Percentiles rank a stretch among this genome's conserved stretches.
Evolutionary conservation across 1,140 invertebrate species (phyloP).

Genomic region (Drosophila repleta): DNA sequence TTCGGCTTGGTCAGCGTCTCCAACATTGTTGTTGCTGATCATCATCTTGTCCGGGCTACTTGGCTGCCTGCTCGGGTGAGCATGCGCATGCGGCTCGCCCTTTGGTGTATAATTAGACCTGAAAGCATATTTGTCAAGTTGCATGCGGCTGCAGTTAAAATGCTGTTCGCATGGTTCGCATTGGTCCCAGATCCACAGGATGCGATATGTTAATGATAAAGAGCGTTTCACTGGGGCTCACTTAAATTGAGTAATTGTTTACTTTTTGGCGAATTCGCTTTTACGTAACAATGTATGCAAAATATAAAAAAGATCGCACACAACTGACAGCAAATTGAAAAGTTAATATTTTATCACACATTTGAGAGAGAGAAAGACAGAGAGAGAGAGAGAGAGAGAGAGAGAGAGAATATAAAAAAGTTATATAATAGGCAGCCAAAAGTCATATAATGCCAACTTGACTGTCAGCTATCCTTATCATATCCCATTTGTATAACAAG

Average conservation of each 20-base stretch:
- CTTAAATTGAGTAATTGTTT: constrained; percentile 70
- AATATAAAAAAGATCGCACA: not conserved
- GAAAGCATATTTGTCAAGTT: constrained; percentile 81
- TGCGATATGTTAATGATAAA: constrained; percentile 78
- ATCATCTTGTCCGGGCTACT: constrained; percentile 5
- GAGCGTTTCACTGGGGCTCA: constrained; percentile 51
- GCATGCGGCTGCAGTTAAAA: constrained; percentile 35
- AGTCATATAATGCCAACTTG: too few relatives aligned
- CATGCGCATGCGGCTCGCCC: constrained; percentile 51
- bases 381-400: too few relatives aligned
- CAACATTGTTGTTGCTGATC: constrained; percentile 24
- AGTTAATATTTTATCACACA: not conserved
- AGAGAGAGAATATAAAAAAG: not conserved
- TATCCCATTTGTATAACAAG: too few relatives aligned
- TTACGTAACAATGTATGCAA: constrained; percentile 2
- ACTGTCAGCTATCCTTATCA: not conserved
- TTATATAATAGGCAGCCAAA: not conserved
- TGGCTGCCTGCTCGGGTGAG: constrained; percentile 30
- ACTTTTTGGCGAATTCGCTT: constrained; percentile 16
- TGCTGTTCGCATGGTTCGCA: constrained; percentile 27
- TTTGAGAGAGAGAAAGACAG: not conserved
- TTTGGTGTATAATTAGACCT: constrained; percentile 71
- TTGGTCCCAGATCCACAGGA: constrained; percentile 64
- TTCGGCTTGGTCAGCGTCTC: constrained; percentile 15
- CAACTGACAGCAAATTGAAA: constrained; percentile 11